Evolutionary conservation across 2,888 invertebrate genomes (phyloP).

Genomic region (Perizoma flavofasciatum): DNA sequence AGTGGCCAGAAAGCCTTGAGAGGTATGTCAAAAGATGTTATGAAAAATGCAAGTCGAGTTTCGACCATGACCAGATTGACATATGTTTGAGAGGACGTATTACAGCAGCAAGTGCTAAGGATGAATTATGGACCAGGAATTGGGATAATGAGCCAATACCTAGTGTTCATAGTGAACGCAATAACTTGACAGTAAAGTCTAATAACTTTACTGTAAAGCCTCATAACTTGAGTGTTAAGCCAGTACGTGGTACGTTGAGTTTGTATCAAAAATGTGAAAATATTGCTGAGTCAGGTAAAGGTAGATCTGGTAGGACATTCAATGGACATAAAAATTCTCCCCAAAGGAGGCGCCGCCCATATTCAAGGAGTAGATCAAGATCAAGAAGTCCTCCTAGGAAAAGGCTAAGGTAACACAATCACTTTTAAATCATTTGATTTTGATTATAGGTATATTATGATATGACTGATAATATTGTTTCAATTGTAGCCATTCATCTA

Average conservation of each 20-base stretch:
- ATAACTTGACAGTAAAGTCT: constrained; percentile 86
- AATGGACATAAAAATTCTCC: constrained; percentile 62
- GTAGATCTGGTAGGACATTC: constrained; percentile 53
- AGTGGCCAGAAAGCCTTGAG: constrained; percentile 91
- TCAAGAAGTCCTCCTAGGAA: constrained; percentile 81
- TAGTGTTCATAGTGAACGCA: constrained; percentile 91
- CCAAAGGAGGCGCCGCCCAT: constrained; percentile 63
- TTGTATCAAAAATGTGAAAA: constrained; percentile 83
- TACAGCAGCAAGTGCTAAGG: constrained; percentile 94
- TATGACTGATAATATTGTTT: constrained; percentile 28
- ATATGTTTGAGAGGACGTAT: constrained; percentile 97
- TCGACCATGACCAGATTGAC: constrained; percentile 97
- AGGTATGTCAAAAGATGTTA: constrained; percentile 97
- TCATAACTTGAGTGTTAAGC: constrained; percentile 86
- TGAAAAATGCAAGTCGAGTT: constrained; percentile 92
- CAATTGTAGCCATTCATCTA: constrained; percentile 77
- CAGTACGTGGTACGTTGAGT: constrained; percentile 82
- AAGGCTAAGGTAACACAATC: constrained; percentile 66
- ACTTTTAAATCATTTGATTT: constrained; percentile 5
- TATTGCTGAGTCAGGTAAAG: constrained; percentile 54
- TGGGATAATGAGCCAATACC: constrained; percentile 98
- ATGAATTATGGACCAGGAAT: constrained; percentile 94
- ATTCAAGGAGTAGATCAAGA: constrained; percentile 69
- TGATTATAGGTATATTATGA: constrained; percentile 9
- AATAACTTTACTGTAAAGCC: constrained; percentile 72